Evolutionary conservation across 2,888 invertebrate genomes (phyloP), one percentile per base, ranked within the genome.

Genomic region (Sclerodermus sp.): DNA sequence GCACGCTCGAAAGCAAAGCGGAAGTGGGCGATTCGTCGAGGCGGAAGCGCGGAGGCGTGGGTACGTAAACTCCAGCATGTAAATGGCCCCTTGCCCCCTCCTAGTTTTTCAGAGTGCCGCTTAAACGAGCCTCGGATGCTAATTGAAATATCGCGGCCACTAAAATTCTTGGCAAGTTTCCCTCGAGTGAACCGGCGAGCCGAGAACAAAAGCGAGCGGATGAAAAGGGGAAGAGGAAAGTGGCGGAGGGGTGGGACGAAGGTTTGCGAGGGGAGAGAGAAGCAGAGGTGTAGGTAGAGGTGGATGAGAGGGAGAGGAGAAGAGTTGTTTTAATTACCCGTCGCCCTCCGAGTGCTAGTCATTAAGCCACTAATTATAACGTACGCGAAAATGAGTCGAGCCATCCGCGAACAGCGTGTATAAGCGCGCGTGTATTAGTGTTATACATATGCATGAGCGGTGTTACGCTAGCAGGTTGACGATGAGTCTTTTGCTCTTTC

Each of bases 311-410:
- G 48, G 39, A 51, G 42, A 49, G 44, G 53, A 42, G 47, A 55
- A 50, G 65, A 66, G 72, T 72, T 71, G 74, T 77, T 76, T 77
- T 77, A 77, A 77, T 77, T 75, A 76, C 73, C 72, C 74, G 71
- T 69, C 71, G 66, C 67, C 68, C 66, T 65, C 63, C 53, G 68
- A 71, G 72, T 71, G 70, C 64, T 63, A 71, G 75, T 76, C 72
- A 73, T 76, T 76, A 76, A 74, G 70, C 73, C 73, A 69, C 76
- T 77, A 77, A 77, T 77, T 76, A 76, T 77, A 75, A 76, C 71
- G 74, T 70, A 70, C 70, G 71, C 66, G 73, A 73, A 73, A 74
- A 73, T 67, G 69, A 74, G 73, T 64, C 66, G 60, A 64, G 62
- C 58, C 62, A 67, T 67, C 34, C 34, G 34, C 34, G n/a, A n/a